A percentile compares a stretch with the other conserved stretches of the same genome.
Conservation (phyloP, 2,797 vertebrate genomes). For the Babyrousa celebensis region DNA sequence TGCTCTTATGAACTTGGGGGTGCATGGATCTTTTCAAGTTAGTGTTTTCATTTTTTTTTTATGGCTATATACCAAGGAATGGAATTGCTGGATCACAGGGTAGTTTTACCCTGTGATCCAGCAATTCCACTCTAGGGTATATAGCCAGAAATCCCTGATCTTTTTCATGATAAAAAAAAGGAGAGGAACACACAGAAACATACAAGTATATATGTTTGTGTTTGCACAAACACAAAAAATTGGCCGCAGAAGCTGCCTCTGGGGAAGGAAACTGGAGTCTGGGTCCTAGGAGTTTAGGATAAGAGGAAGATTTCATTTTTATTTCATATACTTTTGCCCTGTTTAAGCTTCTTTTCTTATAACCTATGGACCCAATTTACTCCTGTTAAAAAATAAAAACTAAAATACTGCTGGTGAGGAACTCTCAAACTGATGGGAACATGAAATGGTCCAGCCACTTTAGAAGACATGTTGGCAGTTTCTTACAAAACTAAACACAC, state of each 20-base stretch:
- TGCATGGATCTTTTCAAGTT: no score
- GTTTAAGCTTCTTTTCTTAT: not conserved
- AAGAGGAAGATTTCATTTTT: not conserved
- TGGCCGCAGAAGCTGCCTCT: not conserved
- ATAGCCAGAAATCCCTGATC: not conserved
- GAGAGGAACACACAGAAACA: not conserved
- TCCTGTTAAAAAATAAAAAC: constrained; percentile 50
- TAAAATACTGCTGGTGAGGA: not conserved
- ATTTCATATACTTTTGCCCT: not conserved
- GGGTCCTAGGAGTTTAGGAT: not conserved
- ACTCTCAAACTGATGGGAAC: not conserved
- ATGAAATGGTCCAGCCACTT: not conserved
- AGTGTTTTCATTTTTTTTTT: no score
- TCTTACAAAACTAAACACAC: not conserved
- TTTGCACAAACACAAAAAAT: not conserved
- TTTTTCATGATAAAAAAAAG: not conserved
- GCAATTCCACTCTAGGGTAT: no score
- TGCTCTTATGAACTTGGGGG: no score
- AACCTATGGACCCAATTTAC: not conserved
- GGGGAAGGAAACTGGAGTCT: not conserved
- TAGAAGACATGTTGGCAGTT: not conserved
- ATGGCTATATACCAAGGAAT: no score
- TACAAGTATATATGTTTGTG: not conserved
- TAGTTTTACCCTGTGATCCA: no score
- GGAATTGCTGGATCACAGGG: no score